phyloP scores from a whole-genome alignment of 2,888 invertebrate genomes.

The Bembecia ichneumoniformis region DNA sequence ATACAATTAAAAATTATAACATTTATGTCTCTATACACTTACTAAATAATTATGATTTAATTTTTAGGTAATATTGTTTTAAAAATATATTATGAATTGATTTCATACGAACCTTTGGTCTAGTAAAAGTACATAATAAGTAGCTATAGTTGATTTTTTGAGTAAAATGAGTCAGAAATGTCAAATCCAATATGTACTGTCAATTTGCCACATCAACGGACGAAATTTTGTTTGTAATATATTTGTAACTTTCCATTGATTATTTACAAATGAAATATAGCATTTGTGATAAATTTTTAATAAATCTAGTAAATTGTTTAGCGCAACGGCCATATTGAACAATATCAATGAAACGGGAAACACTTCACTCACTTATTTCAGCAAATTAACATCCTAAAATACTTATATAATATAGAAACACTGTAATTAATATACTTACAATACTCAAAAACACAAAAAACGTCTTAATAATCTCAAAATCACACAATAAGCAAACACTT shows the following conservation, averaged over 20 bases:
- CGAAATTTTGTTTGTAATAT: slow-evolving; percentile 5
- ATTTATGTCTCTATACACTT: too few relatives aligned
- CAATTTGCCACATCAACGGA: slow-evolving; percentile 67
- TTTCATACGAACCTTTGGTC: too few relatives aligned
- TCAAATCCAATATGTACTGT: slow-evolving; percentile 50
- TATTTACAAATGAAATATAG: not conserved
- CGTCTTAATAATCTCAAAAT: slow-evolving; percentile 46
- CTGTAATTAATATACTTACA: slow-evolving; percentile 43
- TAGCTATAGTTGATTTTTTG: too few relatives aligned
- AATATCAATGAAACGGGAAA: slow-evolving; percentile 27
- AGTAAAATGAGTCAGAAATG: slow-evolving; percentile 61
- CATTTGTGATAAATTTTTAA: slow-evolving; percentile 3
- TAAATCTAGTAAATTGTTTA: slow-evolving; percentile 31
- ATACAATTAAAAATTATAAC: too few relatives aligned
- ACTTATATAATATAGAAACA: slow-evolving; percentile 7
- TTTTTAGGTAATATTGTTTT: too few relatives aligned
- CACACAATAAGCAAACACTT: slow-evolving; percentile 59
- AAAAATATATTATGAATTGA: too few relatives aligned
- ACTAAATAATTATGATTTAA: too few relatives aligned
- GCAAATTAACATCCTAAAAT: slow-evolving; percentile 2
- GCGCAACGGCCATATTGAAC: slow-evolving; percentile 70
- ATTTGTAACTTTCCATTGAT: slow-evolving; percentile 5
- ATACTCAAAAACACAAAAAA: slow-evolving; percentile 44
- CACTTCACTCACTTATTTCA: slow-evolving; percentile 13
- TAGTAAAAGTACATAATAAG: too few relatives aligned